Base-by-base conservation (phyloP, 2,113 vertebrate genomes). In the Pipa parva region DNA sequence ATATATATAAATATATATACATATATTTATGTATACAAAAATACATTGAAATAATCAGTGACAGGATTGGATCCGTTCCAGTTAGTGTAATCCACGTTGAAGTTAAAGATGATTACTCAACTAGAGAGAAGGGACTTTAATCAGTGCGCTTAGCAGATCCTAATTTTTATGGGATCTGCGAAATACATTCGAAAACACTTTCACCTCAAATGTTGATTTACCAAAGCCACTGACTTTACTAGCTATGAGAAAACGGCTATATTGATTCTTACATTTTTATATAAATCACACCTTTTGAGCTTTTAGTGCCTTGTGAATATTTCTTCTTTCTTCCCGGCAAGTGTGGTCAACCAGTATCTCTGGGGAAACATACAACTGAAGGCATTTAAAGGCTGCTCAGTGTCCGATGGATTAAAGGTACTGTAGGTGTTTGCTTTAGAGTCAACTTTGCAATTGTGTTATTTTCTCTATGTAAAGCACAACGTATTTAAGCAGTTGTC, bases 181-280 rank as follows among this genome's bases (percentile, higher is more conserved):
- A 68, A 60, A 51, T 69, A 45, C 57, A 39, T 21, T 54, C 57
- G 52, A 52, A 60, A 60, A 29, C 29, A 36, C 33, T 51, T 42
- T 69, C 45, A 51, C 56, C 46, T 59, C 56, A 52, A 68, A 52
- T 60, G 57, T 42, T 60, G 57, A 68, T 13, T 59, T 49, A 39
- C 56, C 65, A 68, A 68, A 68, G 64, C 64, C 64, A 27, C 45
- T 8, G 55, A 49, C 17, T 67, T 68, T 68, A 51, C 60, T 26
- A 60, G 49, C 65, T 15, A 11, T 37, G 25, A 57, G 65, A 60
- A 52, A 39, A 37, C 46, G 15, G 57, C 29, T 25, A 59, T 42
- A 60, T 52, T 52, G 48, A 69, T 59, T 51, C 21, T 26, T 29
- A 22, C 48, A 49, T 52, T 60, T 51, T 60, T 37, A 50, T 60